phyloP scores from a whole-genome alignment of 1,140 invertebrate species.

The Apolygus lucorum region DNA sequence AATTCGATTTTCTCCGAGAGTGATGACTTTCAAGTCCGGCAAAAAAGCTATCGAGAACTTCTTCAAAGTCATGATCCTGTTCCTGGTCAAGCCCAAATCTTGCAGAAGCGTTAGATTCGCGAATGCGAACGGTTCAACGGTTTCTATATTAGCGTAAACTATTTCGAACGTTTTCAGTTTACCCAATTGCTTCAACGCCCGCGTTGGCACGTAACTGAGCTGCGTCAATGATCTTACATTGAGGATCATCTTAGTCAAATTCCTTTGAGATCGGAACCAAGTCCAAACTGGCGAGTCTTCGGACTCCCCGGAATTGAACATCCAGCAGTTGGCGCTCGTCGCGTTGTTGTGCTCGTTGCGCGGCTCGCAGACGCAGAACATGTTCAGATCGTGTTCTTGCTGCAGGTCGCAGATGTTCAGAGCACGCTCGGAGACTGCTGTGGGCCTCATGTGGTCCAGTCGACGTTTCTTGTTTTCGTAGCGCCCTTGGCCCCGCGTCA shows the following conservation, averaged over 20 bases:
- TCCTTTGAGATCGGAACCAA: conserved; percentile 57
- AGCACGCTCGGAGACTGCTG: conserved; percentile 1
- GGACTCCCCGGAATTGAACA: conserved; percentile 53
- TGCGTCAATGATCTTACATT: conserved; percentile 54
- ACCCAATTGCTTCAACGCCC: conserved; percentile 53
- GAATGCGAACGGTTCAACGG: conserved; percentile 56
- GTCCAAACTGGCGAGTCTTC: conserved; percentile 56
- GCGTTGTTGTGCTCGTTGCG: conserved; percentile 37
- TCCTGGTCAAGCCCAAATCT: conserved; percentile 55
- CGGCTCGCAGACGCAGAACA: conserved; percentile 44
- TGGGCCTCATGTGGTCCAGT: neutral
- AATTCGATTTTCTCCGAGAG: conserved; percentile 61
- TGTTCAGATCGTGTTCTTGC: conserved; percentile 34
- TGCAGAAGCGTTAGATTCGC: conserved; percentile 56
- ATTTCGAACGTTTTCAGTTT: conserved; percentile 55
- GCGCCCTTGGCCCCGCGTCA: neutral
- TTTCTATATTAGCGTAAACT: conserved; percentile 58
- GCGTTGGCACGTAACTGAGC: conserved; percentile 57
- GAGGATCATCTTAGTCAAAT: conserved; percentile 56
- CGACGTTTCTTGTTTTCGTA: conserved; percentile 6
- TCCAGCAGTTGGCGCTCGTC: conserved; percentile 48
- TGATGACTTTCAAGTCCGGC: conserved; percentile 52
- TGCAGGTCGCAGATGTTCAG: conserved; percentile 43
- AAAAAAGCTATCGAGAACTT: conserved; percentile 59
- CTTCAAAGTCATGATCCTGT: conserved; percentile 53